Percentiles rank a stretch among this genome's conserved stretches.
phyloP scores from a whole-genome alignment of 1,140 invertebrate species.

The Riptortus pedestris region DNA sequence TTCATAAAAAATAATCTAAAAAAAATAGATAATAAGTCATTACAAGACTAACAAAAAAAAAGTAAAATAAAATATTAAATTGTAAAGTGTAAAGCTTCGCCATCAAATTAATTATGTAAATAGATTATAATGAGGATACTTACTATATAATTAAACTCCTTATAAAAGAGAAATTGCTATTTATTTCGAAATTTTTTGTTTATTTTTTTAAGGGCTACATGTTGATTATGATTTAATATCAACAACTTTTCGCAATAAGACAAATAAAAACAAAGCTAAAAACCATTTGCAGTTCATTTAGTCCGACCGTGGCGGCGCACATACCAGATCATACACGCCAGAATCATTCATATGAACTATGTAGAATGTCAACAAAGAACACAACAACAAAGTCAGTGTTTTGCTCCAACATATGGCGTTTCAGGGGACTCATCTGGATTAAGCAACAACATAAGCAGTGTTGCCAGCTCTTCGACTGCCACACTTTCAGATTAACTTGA shows the following conservation, averaged over 20 bases:
- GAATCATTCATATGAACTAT: constrained; percentile 9
- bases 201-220: neutral
- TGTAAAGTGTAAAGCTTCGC: no score
- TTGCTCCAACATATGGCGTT: constrained; percentile 26
- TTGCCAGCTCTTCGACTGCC: constrained; percentile 1
- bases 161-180: neutral
- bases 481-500: neutral
- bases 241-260: neutral
- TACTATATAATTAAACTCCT: no score
- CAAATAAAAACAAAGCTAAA: neutral
- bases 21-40: neutral
- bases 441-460: constrained; percentile 13
- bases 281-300: neutral
- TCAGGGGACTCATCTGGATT: constrained; percentile 14
- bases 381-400: constrained; percentile 1
- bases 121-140: no score
- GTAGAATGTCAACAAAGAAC: neutral
- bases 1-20: constrained; percentile 3
- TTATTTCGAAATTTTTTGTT: no score
- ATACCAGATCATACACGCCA: constrained; percentile 13
- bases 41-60: no score
- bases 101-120: no score
- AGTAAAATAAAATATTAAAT: no score
- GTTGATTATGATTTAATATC: neutral
- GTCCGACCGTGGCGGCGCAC: constrained; percentile 8